Evolutionary conservation across 2,888 invertebrate species (phyloP).

Genomic region (Terebella lapidaria): DNA sequence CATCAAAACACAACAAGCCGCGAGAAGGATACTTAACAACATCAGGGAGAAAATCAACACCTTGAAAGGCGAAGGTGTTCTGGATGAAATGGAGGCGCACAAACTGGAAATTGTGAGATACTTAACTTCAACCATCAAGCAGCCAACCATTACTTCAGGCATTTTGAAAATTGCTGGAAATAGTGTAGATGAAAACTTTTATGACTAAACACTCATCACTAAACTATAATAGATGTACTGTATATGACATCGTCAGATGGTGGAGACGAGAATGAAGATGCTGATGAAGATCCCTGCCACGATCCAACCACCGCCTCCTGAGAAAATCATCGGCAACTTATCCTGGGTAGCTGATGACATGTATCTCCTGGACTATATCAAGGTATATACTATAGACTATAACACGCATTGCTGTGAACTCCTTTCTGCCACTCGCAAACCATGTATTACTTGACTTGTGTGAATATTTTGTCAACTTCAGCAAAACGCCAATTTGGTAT

Average conservation of each 20-base stretch:
- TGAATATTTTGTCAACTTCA: constrained; percentile 3
- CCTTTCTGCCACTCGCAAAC: no score
- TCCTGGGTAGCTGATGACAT: constrained; percentile 46
- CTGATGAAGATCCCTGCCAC: constrained; percentile 43
- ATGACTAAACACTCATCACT: no score
- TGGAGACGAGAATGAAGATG: constrained; percentile 59
- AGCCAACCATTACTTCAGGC: no score
- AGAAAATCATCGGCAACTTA: constrained; percentile 43
- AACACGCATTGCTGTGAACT: no score
- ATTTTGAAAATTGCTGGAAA: no score
- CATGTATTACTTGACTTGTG: no score
- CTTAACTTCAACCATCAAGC: no score
- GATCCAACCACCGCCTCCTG: constrained; percentile 47
- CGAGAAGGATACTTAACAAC: constrained; percentile 61
- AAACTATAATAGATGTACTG: not conserved
- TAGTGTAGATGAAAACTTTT: no score
- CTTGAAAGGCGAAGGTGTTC: constrained; percentile 60
- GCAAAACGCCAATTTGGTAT: constrained; percentile 35
- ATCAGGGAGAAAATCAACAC: constrained; percentile 59
- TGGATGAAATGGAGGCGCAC: constrained; percentile 61
- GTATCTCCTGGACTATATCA: constrained; percentile 42
- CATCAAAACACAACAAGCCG: constrained; percentile 64
- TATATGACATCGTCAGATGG: constrained; percentile 33
- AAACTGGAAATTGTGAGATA: constrained; percentile 55
- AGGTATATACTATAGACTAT: constrained; percentile 33